These are phyloP conservation scores for Campoplex capitator DNA, from an alignment of 2,888 invertebrate species.

Conservation along the genomic window DNA sequence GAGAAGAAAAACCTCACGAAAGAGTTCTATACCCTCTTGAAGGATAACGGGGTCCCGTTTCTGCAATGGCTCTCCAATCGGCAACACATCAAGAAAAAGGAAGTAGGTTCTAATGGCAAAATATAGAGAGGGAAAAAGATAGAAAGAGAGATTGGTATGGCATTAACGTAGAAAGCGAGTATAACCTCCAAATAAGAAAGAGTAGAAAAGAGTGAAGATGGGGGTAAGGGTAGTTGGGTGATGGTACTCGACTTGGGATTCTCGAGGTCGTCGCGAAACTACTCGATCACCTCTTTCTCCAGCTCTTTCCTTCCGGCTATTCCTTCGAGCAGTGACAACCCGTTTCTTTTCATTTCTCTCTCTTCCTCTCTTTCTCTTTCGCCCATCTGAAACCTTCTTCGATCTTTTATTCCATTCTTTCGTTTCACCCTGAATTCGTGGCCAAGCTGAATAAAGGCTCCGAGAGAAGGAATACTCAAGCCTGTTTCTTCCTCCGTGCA, in stretches of 20 bases:
- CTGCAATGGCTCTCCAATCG: conserved; percentile 29
- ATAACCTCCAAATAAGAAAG: conserved; percentile 11
- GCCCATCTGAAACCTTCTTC: conserved; percentile 48
- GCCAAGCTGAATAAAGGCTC: conserved; percentile 1
- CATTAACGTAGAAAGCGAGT: conserved; percentile 13
- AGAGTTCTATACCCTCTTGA: conserved; percentile 33
- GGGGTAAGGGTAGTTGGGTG: conserved; percentile 35
- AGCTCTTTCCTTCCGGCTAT: conserved; percentile 66
- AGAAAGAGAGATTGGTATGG: conserved; percentile 33
- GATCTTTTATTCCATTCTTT: conserved; percentile 53
- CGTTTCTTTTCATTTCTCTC: conserved; percentile 65
- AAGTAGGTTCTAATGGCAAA: conserved; percentile 46
- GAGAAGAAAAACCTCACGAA: conserved; percentile 68
- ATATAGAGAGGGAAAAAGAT: conserved; percentile 3
- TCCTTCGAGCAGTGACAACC: conserved; percentile 64
- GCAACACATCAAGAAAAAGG: conserved; percentile 38
- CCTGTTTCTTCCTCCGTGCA: conserved; percentile 43
- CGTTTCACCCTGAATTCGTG: conserved; percentile 58
- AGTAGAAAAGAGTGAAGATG: conserved; percentile 2
- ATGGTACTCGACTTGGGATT: conserved; percentile 64
- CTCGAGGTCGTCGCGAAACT: conserved; percentile 72
- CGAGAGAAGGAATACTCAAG: conserved; percentile 9
- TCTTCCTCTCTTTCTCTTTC: conserved; percentile 64
- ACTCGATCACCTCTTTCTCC: conserved; percentile 74
- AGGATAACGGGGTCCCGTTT: conserved; percentile 52